Evolutionary conservation across 2,113 vertebrate genomes (phyloP), one percentile per base, ranked within the genome.

Genomic region (Lamprotornis superbus): DNA sequence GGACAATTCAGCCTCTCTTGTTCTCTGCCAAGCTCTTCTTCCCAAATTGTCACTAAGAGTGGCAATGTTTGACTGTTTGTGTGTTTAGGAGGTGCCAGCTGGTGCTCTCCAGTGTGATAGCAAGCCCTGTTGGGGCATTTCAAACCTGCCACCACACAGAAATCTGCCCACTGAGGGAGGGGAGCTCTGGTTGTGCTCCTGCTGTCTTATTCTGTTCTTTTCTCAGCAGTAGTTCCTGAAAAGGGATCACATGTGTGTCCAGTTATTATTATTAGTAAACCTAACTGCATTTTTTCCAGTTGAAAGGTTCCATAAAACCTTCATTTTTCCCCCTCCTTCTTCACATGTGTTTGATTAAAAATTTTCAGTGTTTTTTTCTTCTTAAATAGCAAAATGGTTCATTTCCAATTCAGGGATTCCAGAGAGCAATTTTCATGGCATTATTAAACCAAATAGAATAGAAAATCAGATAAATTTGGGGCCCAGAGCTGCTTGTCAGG

Each of bases 221-320:
- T 19, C 33, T 75, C 33, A 37, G 17, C 0, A 0, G 25, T 77
- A n/a, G 68, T 95, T 96, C 85, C 79, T 69, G 68, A 75, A 91
- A 93, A 75, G 9, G 68, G 40, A 93, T 92, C 93, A 90, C 74
- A 64, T 85, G 68, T 52, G 15, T 53, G 12, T 52, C 52, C 15
- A 83, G 42, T 28, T 80, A 59, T 68, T 95, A 68, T 82, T 94
- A 75, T 5, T 83, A 90, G 64, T 44, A 90, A 85, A 78, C 12
- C 28, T 84, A 87, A 86, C 23, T 68, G 31, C 56, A 92, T 71
- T 92, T 90, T 96, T 97, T 89, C 88, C 90, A 81, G 2, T 56
- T 30, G 78, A 78, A 74, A 86, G 1, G 17, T 90, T 93, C 80
- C 83, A 78, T 77, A 83, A 95, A 86, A 37, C 11, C 24, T 74